A percentile compares a stretch with the other conserved stretches of the same genome.
phyloP scores from a whole-genome alignment of 2,113 vertebrate genomes.

The Corythornis madagascariensis region DNA sequence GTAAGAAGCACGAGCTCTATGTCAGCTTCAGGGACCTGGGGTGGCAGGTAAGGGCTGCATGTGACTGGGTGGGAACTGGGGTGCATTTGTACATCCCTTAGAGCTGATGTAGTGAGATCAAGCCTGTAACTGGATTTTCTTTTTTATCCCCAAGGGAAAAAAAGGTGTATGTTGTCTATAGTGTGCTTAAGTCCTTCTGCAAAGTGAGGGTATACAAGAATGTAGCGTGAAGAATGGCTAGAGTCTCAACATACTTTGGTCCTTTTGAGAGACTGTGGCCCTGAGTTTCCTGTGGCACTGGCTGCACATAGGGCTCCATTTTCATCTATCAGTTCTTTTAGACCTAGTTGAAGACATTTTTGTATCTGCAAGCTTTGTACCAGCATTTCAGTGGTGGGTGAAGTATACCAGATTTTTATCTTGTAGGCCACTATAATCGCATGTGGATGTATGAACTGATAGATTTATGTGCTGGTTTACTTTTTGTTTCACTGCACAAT shows the following conservation, averaged over 20 bases:
- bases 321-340: neutral
- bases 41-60: conserved; percentile 87
- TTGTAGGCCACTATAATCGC: neutral
- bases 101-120: neutral
- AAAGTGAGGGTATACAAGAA: neutral
- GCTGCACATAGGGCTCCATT: fast-evolving
- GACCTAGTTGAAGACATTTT: neutral
- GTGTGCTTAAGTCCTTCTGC: neutral
- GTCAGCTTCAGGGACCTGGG: conserved; percentile 97
- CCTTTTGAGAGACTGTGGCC: neutral
- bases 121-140: neutral
- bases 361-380: neutral
- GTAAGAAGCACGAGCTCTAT: conserved; percentile 95
- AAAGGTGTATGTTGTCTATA: fast-evolving
- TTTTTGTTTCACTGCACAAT: neutral
- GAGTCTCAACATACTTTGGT: fast-evolving
- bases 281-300: neutral
- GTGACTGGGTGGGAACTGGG: fast-evolving
- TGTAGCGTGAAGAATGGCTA: neutral
- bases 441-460: neutral
- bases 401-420: neutral
- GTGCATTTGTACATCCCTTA: neutral
- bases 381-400: neutral
- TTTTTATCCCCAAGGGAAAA: fast-evolving
- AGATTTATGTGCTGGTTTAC: neutral